Evolutionary conservation across 2,888 invertebrate genomes (phyloP).

Genomic region (Caenorhabditis parvicauda): DNA sequence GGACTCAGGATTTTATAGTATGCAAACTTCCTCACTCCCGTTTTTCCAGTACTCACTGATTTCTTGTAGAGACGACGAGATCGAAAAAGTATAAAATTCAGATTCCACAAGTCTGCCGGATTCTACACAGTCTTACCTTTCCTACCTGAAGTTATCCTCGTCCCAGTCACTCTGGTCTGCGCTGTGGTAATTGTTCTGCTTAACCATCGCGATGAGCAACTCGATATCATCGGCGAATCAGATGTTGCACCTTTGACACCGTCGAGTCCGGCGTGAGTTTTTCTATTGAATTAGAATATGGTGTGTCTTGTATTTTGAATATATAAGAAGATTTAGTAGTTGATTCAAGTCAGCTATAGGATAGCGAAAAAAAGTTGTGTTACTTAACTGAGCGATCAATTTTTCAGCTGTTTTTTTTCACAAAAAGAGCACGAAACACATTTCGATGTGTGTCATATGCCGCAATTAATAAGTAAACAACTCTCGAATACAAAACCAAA

Average conservation of each 20-base stretch:
- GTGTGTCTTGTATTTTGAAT: background rate
- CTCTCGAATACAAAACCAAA: background rate
- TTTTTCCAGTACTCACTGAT: too few relatives aligned
- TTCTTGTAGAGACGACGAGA: too few relatives aligned
- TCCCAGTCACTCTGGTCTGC: slow-evolving; percentile 32
- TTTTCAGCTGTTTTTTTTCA: too few relatives aligned
- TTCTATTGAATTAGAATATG: background rate
- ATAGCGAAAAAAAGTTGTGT: too few relatives aligned
- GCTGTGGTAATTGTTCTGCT: slow-evolving; percentile 36
- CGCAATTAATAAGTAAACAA: background rate
- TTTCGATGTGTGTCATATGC: too few relatives aligned
- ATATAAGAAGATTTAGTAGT: too few relatives aligned
- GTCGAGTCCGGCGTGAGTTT: background rate
- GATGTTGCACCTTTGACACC: slow-evolving; percentile 15
- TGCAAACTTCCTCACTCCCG: background rate
- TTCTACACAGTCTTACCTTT: slow-evolving; percentile 37
- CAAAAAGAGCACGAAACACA: too few relatives aligned
- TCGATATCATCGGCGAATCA: slow-evolving; percentile 18
- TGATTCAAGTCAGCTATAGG: too few relatives aligned
- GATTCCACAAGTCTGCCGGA: slow-evolving; percentile 33
- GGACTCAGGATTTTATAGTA: too few relatives aligned
- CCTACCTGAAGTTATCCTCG: slow-evolving; percentile 45
- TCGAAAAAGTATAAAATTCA: too few relatives aligned
- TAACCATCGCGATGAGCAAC: slow-evolving; percentile 25
- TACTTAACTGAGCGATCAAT: too few relatives aligned